Evolutionary conservation across 2,113 vertebrate species (phyloP).

Genomic region (Polypterus senegalus): DNA sequence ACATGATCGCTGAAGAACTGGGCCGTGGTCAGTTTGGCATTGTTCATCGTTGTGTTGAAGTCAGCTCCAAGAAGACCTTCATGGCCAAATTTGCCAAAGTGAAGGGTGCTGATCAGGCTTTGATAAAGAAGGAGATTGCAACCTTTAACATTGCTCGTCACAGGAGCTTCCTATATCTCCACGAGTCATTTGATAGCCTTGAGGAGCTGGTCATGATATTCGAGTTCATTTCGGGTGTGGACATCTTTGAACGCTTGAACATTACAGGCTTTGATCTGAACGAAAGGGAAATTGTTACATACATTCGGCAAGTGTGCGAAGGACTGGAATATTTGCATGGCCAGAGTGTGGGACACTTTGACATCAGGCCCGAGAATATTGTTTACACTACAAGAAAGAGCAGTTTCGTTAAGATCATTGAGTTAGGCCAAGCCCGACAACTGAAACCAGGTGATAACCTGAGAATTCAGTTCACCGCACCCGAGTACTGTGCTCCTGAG

Average conservation of each 20-base stretch:
- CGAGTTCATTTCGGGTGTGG: slow-evolving; percentile 87
- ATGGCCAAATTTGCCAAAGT: slow-evolving; percentile 96
- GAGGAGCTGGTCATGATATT: slow-evolving; percentile 94
- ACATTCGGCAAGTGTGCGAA: slow-evolving; percentile 76
- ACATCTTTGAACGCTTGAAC: slow-evolving; percentile 85
- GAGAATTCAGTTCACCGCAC: slow-evolving; percentile 78
- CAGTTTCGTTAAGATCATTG: slow-evolving; percentile 80
- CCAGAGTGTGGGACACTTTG: slow-evolving; percentile 81
- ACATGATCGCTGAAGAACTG: slow-evolving; percentile 90
- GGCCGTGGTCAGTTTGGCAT: slow-evolving; percentile 89
- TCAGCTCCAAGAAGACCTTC: slow-evolving; percentile 81
- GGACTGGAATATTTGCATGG: slow-evolving; percentile 80
- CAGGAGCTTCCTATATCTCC: slow-evolving; percentile 71
- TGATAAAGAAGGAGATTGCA: slow-evolving; percentile 93
- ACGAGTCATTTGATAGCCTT: slow-evolving; percentile 87
- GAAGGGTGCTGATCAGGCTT: slow-evolving; percentile 84
- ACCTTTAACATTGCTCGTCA: slow-evolving; percentile 79
- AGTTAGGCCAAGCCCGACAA: slow-evolving; percentile 83
- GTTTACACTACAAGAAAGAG: slow-evolving; percentile 82
- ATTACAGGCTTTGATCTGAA: slow-evolving; percentile 78
- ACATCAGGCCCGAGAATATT: slow-evolving; percentile 91
- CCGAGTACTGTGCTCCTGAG: slow-evolving; percentile 88
- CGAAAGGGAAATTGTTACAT: slow-evolving; percentile 78
- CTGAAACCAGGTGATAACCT: slow-evolving; percentile 86
- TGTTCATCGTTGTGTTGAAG: slow-evolving; percentile 80